phyloP scores from a whole-genome alignment of 1,140 invertebrate species.

The Pachypeltis micranthus region DNA sequence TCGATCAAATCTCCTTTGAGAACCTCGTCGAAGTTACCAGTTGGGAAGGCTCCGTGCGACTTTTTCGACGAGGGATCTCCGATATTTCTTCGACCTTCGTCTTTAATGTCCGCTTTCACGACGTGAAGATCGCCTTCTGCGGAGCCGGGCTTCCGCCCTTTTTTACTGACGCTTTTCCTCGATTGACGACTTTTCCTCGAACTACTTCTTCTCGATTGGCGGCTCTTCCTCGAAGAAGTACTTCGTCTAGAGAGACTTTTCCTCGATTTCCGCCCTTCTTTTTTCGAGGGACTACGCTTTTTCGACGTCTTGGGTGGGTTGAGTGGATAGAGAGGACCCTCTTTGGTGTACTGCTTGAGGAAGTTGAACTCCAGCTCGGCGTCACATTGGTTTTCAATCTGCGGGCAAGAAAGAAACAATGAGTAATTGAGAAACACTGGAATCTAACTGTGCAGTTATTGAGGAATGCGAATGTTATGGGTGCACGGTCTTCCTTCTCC shows the following conservation, averaged over 20 bases:
- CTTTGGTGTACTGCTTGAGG: not conserved
- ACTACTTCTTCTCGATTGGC: not conserved
- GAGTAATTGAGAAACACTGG: too few relatives aligned
- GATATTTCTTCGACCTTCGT: not conserved
- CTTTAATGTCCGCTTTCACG: not conserved
- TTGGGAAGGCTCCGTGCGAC: not conserved
- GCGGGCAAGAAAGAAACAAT: too few relatives aligned
- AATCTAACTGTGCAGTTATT: too few relatives aligned
- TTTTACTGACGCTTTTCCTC: not conserved
- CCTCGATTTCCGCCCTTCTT: not conserved
- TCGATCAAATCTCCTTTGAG: not conserved
- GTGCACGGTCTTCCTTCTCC: too few relatives aligned
- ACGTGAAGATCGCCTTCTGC: not conserved
- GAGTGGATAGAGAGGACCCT: not conserved
- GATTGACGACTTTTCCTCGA: not conserved
- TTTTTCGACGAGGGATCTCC: not conserved
- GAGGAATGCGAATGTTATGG: too few relatives aligned
- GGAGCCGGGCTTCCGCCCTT: not conserved
- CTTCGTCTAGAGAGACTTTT: not conserved
- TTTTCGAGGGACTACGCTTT: too few relatives aligned
- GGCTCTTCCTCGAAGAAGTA: not conserved
- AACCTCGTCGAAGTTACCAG: not conserved
- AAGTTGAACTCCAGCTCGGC: not conserved
- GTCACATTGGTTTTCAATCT: constrained; percentile 2
- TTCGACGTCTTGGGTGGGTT: not conserved